Evolutionary conservation across 2,888 invertebrate genomes (phyloP).

Genomic region (Spodoptera picta): DNA sequence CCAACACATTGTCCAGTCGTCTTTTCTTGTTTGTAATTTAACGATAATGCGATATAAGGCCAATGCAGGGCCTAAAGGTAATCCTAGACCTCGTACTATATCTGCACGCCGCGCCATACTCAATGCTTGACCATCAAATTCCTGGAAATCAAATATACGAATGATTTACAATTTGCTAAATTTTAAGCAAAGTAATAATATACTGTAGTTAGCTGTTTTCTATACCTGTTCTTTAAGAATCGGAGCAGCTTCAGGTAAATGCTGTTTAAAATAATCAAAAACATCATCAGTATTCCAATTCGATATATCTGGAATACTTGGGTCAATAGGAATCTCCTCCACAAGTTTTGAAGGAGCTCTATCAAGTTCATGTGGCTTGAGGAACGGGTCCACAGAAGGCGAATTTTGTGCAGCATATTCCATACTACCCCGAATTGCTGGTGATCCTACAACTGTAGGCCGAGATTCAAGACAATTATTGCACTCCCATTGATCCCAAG

Average conservation of each 20-base stretch:
- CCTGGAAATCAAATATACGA: constrained; percentile 83
- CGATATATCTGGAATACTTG: constrained; percentile 92
- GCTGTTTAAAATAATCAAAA: constrained; percentile 92
- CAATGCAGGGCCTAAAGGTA: constrained; percentile 96
- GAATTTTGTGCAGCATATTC: constrained; percentile 71
- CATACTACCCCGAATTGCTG: constrained; percentile 73
- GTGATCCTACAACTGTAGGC: constrained; percentile 76
- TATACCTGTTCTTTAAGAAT: constrained; percentile 94
- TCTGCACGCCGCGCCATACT: constrained; percentile 95
- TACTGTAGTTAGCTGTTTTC: not conserved
- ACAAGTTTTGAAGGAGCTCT: constrained; percentile 77
- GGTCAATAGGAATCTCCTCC: constrained; percentile 88
- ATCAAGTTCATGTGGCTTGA: constrained; percentile 84
- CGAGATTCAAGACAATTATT: constrained; percentile 89
- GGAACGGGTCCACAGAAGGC: constrained; percentile 75
- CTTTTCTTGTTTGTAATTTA: constrained; percentile 93
- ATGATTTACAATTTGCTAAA: no score
- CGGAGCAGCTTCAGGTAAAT: constrained; percentile 94
- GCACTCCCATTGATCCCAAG: constrained; percentile 92
- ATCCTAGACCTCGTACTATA: constrained; percentile 93
- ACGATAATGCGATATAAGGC: constrained; percentile 95
- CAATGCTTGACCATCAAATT: constrained; percentile 96
- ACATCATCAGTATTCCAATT: constrained; percentile 96
- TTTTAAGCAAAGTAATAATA: no score
- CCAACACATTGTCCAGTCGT: constrained; percentile 92